These are phyloP conservation scores for Cololabis saira DNA, from an alignment of 2,113 vertebrate genomes.

Conservation along the genomic window DNA sequence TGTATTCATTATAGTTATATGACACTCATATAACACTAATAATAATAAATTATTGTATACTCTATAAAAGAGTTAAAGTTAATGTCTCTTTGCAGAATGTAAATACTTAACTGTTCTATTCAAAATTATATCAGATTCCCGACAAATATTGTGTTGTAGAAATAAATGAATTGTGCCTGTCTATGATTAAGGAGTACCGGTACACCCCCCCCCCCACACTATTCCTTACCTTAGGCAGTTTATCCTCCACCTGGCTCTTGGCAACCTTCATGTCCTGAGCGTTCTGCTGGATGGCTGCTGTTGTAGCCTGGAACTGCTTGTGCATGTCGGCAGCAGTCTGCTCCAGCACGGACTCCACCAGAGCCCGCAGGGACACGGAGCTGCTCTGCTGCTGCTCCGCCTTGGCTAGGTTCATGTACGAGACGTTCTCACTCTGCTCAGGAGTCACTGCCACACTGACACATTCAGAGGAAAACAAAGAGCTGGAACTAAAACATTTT, in stretches of 20 bases:
- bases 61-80: too few relatives aligned
- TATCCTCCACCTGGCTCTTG: conserved; percentile 85
- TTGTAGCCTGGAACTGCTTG: conserved; percentile 79
- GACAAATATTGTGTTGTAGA: too few relatives aligned
- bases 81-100: too few relatives aligned
- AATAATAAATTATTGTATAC: too few relatives aligned
- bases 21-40: too few relatives aligned
- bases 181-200: too few relatives aligned
- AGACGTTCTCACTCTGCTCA: conserved; percentile 87
- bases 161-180: too few relatives aligned
- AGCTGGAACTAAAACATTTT: background rate
- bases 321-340: conserved; percentile 83
- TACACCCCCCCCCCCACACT: too few relatives aligned
- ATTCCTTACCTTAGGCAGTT: conserved; percentile 84
- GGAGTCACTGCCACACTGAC: conserved; percentile 82
- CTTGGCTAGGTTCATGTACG: conserved; percentile 84
- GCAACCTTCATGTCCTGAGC: conserved; percentile 84
- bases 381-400: conserved; percentile 88
- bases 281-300: conserved; percentile 76
- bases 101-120: too few relatives aligned
- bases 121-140: too few relatives aligned
- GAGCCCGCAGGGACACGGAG: conserved; percentile 78
- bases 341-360: conserved; percentile 86
- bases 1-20: too few relatives aligned
- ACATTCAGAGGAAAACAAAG: background rate